These are phyloP conservation scores for Goniozus legneri DNA, from an alignment of 1,140 invertebrate genomes.

Conservation along the genomic window DNA sequence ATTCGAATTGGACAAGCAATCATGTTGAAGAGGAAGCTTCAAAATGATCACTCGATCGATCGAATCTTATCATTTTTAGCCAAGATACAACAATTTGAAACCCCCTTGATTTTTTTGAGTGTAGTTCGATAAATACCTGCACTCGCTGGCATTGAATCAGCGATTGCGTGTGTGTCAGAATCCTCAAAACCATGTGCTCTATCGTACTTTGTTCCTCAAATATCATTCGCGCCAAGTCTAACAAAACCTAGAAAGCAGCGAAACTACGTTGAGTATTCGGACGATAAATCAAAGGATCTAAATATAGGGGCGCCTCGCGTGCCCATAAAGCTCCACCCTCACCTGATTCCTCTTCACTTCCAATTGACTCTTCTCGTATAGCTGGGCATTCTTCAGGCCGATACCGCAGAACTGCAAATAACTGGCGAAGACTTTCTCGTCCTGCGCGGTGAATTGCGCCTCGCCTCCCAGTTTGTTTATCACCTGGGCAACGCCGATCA, in stretches of 20 bases:
- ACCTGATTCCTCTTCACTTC: slow-evolving; percentile 94
- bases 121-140: slow-evolving; percentile 61
- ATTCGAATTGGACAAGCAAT: no score
- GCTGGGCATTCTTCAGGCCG: slow-evolving; percentile 87
- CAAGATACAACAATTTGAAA: no score
- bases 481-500: slow-evolving; percentile 93
- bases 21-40: no score
- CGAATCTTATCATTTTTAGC: no score
- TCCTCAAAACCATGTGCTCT: slow-evolving; percentile 90
- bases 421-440: slow-evolving; percentile 88
- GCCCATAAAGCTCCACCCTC: slow-evolving; percentile 11
- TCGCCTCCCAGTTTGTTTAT: slow-evolving; percentile 87
- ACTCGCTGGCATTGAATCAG: slow-evolving; percentile 90
- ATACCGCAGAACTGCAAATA: slow-evolving; percentile 97
- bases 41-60: no score
- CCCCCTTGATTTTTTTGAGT: no score
- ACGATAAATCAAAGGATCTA: no score
- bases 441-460: slow-evolving; percentile 73
- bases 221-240: slow-evolving; percentile 92
- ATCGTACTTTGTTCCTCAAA: slow-evolving; percentile 97
- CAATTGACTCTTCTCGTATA: slow-evolving; percentile 89
- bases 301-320: no score
- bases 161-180: slow-evolving; percentile 91
- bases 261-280: no score
- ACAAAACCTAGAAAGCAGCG: slow-evolving; percentile 82